These are phyloP conservation scores for Melanaphis sacchari DNA, from an alignment of 1,140 invertebrate species.

Conservation along the genomic window DNA sequence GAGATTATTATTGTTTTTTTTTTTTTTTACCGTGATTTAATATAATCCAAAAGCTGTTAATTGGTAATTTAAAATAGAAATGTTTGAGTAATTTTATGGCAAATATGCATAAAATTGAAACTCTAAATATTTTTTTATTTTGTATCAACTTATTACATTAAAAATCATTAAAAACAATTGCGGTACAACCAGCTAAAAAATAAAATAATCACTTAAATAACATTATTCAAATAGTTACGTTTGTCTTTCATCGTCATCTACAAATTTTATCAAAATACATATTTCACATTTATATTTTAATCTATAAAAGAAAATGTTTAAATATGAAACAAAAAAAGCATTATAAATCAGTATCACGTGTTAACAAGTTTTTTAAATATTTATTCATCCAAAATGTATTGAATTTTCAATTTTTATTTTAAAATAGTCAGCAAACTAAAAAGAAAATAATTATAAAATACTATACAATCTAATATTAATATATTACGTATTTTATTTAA, in stretches of 20 bases:
- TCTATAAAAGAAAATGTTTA: not conserved
- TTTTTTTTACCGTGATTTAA: not conserved
- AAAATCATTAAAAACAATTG: not conserved
- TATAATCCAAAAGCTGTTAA: not conserved
- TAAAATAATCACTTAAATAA: not conserved
- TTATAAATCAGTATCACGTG: not conserved
- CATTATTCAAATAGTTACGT: not conserved
- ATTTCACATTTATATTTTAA: not conserved
- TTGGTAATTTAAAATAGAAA: not conserved
- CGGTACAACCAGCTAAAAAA: not conserved
- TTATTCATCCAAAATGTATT: not conserved
- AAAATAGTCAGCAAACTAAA: no score
- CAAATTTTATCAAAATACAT: not conserved
- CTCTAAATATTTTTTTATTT: not conserved
- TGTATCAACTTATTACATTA: not conserved
- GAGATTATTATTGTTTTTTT: not conserved
- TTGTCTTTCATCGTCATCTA: not conserved
- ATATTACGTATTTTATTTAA: not conserved
- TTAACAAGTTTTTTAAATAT: not conserved
- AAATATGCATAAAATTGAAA: not conserved
- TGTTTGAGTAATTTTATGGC: not conserved
- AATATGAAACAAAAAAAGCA: not conserved
- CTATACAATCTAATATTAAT: not conserved
- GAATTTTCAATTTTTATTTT: not conserved
- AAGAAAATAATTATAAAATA: not conserved